A percentile compares a stretch with the other conserved stretches of the same genome.
These are phyloP conservation scores for Hermaeophaga mercurialis DNA, from an alignment of 2,888 invertebrate species.

Conservation along the genomic window DNA sequence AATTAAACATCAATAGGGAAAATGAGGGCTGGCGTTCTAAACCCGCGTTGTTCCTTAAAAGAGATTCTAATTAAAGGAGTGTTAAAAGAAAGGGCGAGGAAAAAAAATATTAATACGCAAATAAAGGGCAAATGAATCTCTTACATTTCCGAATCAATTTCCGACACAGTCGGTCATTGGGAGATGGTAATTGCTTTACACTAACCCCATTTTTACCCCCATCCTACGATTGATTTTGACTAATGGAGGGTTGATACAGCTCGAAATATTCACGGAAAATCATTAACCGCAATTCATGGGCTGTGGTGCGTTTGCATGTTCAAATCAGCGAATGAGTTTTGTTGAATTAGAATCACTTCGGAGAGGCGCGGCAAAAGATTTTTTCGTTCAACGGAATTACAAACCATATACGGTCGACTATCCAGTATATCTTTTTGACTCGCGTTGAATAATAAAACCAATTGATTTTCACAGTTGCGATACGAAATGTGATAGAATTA, in stretches of 20 bases:
- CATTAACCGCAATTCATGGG: slow-evolving; percentile 28
- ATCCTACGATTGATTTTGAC: slow-evolving; percentile 43
- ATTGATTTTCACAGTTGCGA: no score
- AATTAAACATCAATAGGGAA: slow-evolving; percentile 22
- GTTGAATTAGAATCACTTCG: not conserved
- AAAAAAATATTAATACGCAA: slow-evolving; percentile 51
- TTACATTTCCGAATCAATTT: slow-evolving; percentile 54
- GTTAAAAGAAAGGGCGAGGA: slow-evolving; percentile 28
- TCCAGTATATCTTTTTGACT: no score
- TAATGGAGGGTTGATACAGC: slow-evolving; percentile 37
- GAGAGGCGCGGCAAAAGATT: slow-evolving; percentile 8
- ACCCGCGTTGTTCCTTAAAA: slow-evolving; percentile 30
- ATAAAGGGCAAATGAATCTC: slow-evolving; percentile 53
- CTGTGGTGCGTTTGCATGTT: slow-evolving; percentile 15
- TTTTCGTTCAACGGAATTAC: no score
- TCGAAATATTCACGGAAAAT: slow-evolving; percentile 35
- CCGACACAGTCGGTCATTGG: slow-evolving; percentile 51
- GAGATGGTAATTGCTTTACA: slow-evolving; percentile 41
- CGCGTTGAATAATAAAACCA: no score
- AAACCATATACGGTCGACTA: no score
- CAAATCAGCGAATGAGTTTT: no score
- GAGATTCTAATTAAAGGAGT: slow-evolving; percentile 32
- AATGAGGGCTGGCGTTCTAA: slow-evolving; percentile 15
- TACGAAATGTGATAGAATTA: no score
- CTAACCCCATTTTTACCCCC: slow-evolving; percentile 42